phyloP scores from a whole-genome alignment of 2,888 invertebrate genomes.

The Agapostemon virescens region DNA sequence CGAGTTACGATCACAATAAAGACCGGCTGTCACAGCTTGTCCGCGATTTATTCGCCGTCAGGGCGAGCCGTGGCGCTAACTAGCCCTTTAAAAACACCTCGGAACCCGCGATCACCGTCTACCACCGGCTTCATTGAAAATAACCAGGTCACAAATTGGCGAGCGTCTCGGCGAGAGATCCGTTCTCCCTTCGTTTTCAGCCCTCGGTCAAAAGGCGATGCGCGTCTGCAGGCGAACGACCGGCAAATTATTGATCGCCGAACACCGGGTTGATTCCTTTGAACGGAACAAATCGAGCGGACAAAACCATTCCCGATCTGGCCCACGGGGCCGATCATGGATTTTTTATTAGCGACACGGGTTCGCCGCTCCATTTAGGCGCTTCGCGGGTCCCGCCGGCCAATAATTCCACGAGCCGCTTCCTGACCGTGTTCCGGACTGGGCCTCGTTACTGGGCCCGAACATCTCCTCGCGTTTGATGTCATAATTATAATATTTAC shows the following conservation, averaged over 20 bases:
- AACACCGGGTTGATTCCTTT: conserved; percentile 65
- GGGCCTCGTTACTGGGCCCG: conserved; percentile 67
- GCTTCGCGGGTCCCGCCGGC: conserved; percentile 12
- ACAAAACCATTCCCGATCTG: conserved; percentile 68
- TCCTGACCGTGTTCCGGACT: conserved; percentile 56
- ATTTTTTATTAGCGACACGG: conserved; percentile 31
- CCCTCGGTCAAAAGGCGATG: conserved; percentile 27
- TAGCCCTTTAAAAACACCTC: conserved; percentile 70
- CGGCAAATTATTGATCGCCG: conserved; percentile 70
- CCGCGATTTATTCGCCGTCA: conserved; percentile 44
- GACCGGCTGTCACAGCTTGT: conserved; percentile 40
- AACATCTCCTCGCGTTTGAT: conserved; percentile 71
- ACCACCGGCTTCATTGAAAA: conserved; percentile 71
- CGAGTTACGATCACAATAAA: conserved; percentile 55
- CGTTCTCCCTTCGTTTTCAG: conserved; percentile 28
- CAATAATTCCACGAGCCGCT: conserved; percentile 55
- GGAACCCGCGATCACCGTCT: conserved; percentile 68
- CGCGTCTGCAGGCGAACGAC: conserved; percentile 40
- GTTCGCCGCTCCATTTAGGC: conserved; percentile 8
- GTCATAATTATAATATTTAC: conserved; percentile 73
- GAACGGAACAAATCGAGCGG: conserved; percentile 64
- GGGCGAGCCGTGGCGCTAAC: conserved; percentile 63
- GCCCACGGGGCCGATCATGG: not conserved
- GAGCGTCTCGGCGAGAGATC: conserved; percentile 34
- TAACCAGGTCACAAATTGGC: conserved; percentile 72